Evolutionary conservation across 2,888 invertebrate species (phyloP).

Genomic region (Argyra leucocephala): DNA sequence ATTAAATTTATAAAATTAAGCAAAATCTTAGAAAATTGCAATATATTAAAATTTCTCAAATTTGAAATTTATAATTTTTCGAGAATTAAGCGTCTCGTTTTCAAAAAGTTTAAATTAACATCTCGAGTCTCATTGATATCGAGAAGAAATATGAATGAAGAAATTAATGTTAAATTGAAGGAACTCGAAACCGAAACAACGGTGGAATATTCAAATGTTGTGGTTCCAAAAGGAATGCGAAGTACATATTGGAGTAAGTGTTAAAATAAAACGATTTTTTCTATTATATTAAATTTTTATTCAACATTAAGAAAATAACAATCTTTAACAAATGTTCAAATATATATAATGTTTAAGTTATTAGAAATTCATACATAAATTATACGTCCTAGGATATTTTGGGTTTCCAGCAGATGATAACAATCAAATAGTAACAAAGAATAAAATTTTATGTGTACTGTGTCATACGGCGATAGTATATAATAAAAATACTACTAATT

Average conservation of each 20-base stretch:
- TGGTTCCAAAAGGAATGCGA: conserved; percentile 32
- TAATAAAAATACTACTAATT: conserved; percentile 34
- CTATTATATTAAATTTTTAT: background rate
- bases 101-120: background rate
- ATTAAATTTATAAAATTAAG: no score
- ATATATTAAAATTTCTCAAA: no score
- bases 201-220: conserved; percentile 29
- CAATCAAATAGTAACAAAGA: conserved; percentile 30
- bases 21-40: no score
- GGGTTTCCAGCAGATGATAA: conserved; percentile 32
- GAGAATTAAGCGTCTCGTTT: background rate
- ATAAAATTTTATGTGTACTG: conserved; percentile 32
- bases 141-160: background rate
- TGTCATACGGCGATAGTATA: conserved; percentile 31
- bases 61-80: no score
- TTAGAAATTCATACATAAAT: no score
- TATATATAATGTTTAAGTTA: no score
- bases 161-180: background rate
- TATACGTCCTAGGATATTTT: conserved; percentile 23
- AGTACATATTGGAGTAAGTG: conserved; percentile 30
- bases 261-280: background rate
- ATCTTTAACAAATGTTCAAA: no score
- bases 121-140: background rate
- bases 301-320: no score
- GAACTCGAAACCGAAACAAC: background rate